Conservation (phyloP, 2,113 vertebrate species). For the Parotia lawesii region DNA sequence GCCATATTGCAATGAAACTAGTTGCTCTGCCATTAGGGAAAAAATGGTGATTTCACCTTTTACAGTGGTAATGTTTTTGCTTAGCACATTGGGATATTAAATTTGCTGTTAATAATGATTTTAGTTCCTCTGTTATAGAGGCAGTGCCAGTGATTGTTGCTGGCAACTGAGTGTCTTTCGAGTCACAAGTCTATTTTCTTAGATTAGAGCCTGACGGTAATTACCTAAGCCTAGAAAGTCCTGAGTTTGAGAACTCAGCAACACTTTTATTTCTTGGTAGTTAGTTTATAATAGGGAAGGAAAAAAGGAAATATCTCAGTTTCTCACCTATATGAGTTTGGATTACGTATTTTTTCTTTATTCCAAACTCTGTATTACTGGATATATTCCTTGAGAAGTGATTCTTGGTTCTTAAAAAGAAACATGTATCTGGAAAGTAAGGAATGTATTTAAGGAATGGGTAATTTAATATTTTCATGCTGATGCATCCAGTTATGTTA, state of each 20-base stretch:
- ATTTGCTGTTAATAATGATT: neutral
- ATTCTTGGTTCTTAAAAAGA: neutral
- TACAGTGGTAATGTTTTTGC: neutral
- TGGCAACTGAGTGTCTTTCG: neutral
- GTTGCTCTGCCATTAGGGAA: neutral
- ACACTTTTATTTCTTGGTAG: neutral
- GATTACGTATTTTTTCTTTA: neutral
- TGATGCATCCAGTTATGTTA: neutral
- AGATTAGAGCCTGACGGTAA: neutral
- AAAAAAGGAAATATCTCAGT: neutral
- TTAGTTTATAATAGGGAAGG: neutral
- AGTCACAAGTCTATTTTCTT: neutral
- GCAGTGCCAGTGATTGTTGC: neutral
- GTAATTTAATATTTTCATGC: neutral
- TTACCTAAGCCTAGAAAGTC: neutral
- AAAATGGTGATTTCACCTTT: neutral
- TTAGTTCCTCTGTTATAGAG: neutral
- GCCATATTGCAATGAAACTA: neutral
- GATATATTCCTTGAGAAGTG: neutral
- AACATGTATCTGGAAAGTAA: neutral
- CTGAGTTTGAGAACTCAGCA: neutral
- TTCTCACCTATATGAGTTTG: neutral
- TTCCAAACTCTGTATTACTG: neutral
- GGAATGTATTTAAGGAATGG: neutral
- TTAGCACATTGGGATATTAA: neutral